These are phyloP conservation scores for Ophion ellenae DNA, from an alignment of 2,888 invertebrate species.

Conservation along the genomic window DNA sequence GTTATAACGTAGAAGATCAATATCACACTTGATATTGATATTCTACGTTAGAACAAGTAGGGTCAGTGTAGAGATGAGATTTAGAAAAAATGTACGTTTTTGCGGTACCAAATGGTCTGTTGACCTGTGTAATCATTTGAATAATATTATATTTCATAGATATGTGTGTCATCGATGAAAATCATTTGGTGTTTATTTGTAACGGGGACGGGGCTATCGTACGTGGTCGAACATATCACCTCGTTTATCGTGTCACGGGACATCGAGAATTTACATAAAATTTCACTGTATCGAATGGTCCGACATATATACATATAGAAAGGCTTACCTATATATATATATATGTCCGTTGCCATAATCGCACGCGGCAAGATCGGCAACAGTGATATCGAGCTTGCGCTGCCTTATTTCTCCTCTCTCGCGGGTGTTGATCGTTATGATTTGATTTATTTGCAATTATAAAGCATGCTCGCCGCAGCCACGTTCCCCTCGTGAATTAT, in stretches of 20 bases:
- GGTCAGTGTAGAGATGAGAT: not conserved
- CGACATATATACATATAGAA: slow-evolving; percentile 14
- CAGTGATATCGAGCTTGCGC: slow-evolving; percentile 62
- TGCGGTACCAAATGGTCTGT: not conserved
- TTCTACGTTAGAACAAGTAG: no score
- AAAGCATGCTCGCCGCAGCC: slow-evolving; percentile 66
- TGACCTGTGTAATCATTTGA: slow-evolving; percentile 19
- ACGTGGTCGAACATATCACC: slow-evolving; percentile 35
- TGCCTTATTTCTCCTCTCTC: slow-evolving; percentile 34
- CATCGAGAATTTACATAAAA: slow-evolving; percentile 58
- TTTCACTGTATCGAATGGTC: slow-evolving; percentile 54
- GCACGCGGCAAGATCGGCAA: slow-evolving; percentile 63
- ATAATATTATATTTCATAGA: not conserved
- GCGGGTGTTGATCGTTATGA: slow-evolving; percentile 79
- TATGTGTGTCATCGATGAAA: slow-evolving; percentile 10
- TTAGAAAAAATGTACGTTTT: no score
- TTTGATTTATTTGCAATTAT: slow-evolving; percentile 81
- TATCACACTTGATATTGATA: no score
- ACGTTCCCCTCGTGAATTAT: slow-evolving; percentile 73
- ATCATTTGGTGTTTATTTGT: slow-evolving; percentile 34
- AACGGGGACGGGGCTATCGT: slow-evolving; percentile 25
- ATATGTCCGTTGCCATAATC: slow-evolving; percentile 61
- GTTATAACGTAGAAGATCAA: no score
- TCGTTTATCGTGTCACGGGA: slow-evolving; percentile 56
- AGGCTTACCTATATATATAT: slow-evolving; percentile 6